Evolutionary conservation across 2,113 vertebrate genomes (phyloP), one percentile per base, ranked within the genome.

Genomic region (Nicator chloris): DNA sequence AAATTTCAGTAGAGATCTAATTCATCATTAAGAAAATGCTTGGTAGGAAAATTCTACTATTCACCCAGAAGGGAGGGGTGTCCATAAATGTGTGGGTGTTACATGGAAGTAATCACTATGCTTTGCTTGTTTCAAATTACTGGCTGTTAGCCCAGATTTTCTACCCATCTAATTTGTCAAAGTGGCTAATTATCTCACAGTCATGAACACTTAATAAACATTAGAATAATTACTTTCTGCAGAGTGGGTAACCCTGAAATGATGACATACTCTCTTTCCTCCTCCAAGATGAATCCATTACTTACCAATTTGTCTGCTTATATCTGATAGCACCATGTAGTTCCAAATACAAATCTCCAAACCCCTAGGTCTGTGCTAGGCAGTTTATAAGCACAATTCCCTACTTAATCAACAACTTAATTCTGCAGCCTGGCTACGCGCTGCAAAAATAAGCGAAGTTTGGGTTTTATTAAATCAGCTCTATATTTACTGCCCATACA

Each of bases 131-230:
- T 95, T 86, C 27, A 68, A 44, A 8, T 45, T 60, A 64, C 22
- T 69, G 61, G 26, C 27, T 94, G 87, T 85, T 68, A 89, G 56
- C 69, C 57, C 30, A n/a, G 82, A 50, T 75, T 87, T 70, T 63
- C 21, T 65, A 26, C n/a, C 39, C 53, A 63, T 20, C 39, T 84
- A 11, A 70, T 73, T 66, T 89, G 50, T 90, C 60, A 63, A 73
- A 60, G 19, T 28, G 30, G 21, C 15, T 85, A 78, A 53, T 31
- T 61, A 63, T 39, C 15, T 75, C 56, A 59, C 60, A 78, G 42
- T 9, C 54, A 70, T 27, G 7, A 69, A 9, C 50, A 78, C 33
- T 68, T 91, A 92, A 54, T 57, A 80, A 92, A 61, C 37, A 57
- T 80, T 40, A n/a, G 24, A 81, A 65, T 77, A 86, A 82, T 42